Conservation (phyloP, 2,888 invertebrate genomes). For the Andrena bucephala region DNA sequence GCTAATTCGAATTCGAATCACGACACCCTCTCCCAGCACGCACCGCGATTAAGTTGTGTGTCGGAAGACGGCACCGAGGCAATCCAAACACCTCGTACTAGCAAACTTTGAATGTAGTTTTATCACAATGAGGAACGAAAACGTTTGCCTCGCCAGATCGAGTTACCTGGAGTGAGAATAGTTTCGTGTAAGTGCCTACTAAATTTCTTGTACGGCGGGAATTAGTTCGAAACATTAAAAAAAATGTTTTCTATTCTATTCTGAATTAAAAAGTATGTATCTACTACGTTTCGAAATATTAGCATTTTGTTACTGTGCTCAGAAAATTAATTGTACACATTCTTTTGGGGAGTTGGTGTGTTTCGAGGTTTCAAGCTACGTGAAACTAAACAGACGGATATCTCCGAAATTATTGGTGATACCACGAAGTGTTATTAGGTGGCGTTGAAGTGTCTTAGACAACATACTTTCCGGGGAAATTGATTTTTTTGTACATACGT, state of each 20-base stretch:
- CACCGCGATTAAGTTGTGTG: slow-evolving; percentile 51
- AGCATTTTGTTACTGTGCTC: too few relatives aligned
- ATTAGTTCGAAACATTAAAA: background rate
- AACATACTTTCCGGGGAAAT: background rate
- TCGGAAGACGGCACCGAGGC: slow-evolving; percentile 19
- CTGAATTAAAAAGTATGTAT: background rate
- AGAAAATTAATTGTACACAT: too few relatives aligned
- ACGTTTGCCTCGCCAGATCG: background rate
- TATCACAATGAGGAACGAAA: background rate
- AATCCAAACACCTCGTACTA: slow-evolving; percentile 18
- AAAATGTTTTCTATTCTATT: too few relatives aligned
- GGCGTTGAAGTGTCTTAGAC: background rate
- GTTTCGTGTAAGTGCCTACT: background rate
- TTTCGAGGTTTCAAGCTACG: too few relatives aligned
- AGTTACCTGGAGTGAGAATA: background rate
- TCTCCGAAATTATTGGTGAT: background rate
- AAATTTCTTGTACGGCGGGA: background rate
- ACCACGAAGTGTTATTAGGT: background rate
- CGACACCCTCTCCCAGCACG: slow-evolving; percentile 41
- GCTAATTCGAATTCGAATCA: slow-evolving; percentile 70
- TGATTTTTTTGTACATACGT: background rate
- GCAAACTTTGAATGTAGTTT: slow-evolving; percentile 5
- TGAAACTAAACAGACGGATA: too few relatives aligned
- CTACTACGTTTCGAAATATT: too few relatives aligned
- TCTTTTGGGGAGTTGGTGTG: background rate